Evolutionary conservation across 1,140 invertebrate species (phyloP).

Genomic region (Phenacoccus solenopsis): DNA sequence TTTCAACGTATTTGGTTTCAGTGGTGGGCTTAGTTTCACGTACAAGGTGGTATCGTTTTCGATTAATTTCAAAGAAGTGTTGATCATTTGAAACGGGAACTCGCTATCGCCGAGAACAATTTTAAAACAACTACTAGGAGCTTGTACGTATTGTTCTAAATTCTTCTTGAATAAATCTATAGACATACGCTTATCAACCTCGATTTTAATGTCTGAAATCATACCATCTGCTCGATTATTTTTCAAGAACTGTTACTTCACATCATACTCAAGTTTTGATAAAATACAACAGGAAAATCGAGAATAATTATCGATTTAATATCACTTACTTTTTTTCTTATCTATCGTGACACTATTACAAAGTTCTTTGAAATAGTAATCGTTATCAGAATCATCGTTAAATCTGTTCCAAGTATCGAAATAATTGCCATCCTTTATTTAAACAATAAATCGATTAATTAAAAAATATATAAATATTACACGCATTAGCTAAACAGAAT

Average conservation of each 20-base stretch:
- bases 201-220: not conserved
- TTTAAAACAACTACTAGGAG: not conserved
- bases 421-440: not conserved
- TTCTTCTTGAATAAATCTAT: not conserved
- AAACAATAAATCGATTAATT: not conserved
- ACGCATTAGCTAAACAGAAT: too few species aligned
- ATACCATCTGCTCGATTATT: not conserved
- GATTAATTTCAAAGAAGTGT: not conserved
- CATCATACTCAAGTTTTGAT: too few species aligned
- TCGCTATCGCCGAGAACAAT: not conserved
- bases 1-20: not conserved
- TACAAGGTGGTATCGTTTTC: not conserved
- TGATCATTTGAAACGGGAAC: not conserved
- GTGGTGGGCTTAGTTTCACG: not conserved
- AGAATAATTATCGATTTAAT: too few species aligned
- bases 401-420: not conserved
- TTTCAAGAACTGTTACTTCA: too few species aligned
- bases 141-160: not conserved
- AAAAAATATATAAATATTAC: not conserved
- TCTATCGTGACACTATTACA: not conserved
- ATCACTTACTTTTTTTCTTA: not conserved
- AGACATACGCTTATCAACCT: not conserved
- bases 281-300: too few species aligned
- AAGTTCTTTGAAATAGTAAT: conserved; percentile 4
- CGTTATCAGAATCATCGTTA: not conserved